Evolutionary conservation across 2,113 vertebrate species (phyloP), one percentile per base, ranked within the genome.

Genomic region (Cairina moschata): DNA sequence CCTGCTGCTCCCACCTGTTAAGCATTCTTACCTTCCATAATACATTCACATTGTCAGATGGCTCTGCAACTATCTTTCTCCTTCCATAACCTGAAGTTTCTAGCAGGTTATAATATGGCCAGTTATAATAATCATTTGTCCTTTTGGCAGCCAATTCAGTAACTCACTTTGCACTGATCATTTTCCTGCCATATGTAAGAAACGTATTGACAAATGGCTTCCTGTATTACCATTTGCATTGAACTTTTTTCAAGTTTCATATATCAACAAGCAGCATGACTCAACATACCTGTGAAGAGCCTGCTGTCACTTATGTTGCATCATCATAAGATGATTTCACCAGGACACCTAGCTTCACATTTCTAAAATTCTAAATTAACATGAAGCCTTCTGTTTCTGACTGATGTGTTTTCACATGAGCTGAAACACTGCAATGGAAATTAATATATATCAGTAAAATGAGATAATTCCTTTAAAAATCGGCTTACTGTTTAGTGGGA

Each of bases 121-220:
- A 3, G 29, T 22, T 60, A 11, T 6, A 40, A 11, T 7, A 34
- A 21, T 13, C 13, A 6, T n/a, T 12, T 46, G 54, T 44, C 42
- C 48, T 28, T n/a, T 9, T 4, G 22, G 62, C 62, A 34, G 1
- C n/a, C 4, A 0, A 66, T 32, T 17, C 23, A 26, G 56, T 23
- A 40, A 17, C 16, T 81, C 9, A 5, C 56, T 26, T 75, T 28
- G 4, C 0, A 0, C 26, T 20, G 59, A 5, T 29, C 0, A 0
- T 55, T 54, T 48, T 7, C 15, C 12, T 60, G 26, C 11, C 38
- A 0, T 18, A 29, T 1, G 17, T 13, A 9, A 34, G 48, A 73
- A 22, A 6, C 8, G 5, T 0, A 0, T 9, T 48, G 46, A 34
- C 40, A 31, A 50, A 9, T 1, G 9, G 38, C 42, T 86, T 13